These are phyloP conservation scores for Trinectes maculatus DNA, from an alignment of 2,113 vertebrate genomes.

Conservation along the genomic window DNA sequence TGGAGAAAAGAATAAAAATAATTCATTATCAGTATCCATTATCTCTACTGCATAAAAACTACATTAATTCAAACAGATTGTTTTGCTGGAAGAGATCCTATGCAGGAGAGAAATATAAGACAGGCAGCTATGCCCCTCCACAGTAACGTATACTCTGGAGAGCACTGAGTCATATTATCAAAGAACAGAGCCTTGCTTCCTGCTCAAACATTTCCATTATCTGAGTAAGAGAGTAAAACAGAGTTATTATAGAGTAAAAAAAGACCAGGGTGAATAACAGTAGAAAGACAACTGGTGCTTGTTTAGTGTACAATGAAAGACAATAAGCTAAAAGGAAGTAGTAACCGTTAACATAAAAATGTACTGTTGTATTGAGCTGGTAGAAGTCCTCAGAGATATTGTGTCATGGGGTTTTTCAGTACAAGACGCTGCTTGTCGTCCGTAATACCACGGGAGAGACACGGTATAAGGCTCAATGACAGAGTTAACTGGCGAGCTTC, in stretches of 20 bases:
- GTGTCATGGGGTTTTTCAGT: slow-evolving; percentile 34
- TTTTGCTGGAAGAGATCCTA: slow-evolving; percentile 25
- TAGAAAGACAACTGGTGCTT: slow-evolving; percentile 28
- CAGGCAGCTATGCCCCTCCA: slow-evolving; percentile 58
- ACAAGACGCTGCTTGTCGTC: slow-evolving; percentile 36
- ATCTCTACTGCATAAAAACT: slow-evolving; percentile 3
- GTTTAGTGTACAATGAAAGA: slow-evolving; percentile 45
- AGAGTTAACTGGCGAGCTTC: slow-evolving; percentile 61
- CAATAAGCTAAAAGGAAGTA: slow-evolving; percentile 62
- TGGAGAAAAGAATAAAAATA: slow-evolving; percentile 20
- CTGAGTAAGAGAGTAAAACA: slow-evolving; percentile 46
- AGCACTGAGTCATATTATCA: slow-evolving; percentile 68
- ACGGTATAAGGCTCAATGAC: slow-evolving; percentile 53
- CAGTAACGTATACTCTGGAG: slow-evolving; percentile 67
- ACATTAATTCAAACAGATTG: slow-evolving; percentile 11
- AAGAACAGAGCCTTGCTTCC: slow-evolving; percentile 69
- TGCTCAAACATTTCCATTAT: slow-evolving; percentile 60
- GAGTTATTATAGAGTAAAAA: slow-evolving; percentile 42
- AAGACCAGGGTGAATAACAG: slow-evolving; percentile 24
- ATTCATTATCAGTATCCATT: slow-evolving; percentile 30
- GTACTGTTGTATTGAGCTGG: slow-evolving; percentile 29
- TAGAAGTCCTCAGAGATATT: slow-evolving; percentile 52
- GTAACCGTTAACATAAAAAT: slow-evolving; percentile 51
- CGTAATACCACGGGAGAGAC: slow-evolving; percentile 38
- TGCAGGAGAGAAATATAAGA: slow-evolving; percentile 39